Evolutionary conservation across 2,797 vertebrate species (phyloP).

Genomic region (Anguilla megastoma): DNA sequence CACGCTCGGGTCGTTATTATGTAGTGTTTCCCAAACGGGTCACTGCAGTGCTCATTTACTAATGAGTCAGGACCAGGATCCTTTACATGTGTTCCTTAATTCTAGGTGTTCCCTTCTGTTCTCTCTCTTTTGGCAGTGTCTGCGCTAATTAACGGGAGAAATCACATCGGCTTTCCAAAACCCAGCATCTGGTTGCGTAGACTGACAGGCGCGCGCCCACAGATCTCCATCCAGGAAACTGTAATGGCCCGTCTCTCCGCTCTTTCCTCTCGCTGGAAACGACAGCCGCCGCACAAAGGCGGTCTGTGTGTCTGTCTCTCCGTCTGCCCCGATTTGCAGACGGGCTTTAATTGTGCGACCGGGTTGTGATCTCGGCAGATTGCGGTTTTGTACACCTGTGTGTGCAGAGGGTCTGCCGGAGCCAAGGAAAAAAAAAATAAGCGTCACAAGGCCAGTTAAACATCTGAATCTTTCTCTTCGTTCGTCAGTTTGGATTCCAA

Average conservation of each 20-base stretch:
- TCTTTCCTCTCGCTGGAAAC: neutral
- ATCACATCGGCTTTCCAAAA: constrained; percentile 10
- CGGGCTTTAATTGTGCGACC: constrained; percentile 5
- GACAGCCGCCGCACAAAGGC: constrained; percentile 3
- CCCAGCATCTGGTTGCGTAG: constrained; percentile 31
- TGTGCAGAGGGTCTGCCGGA: neutral
- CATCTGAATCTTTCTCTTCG: neutral
- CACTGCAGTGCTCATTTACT: constrained; percentile 29
- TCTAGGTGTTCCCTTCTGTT: constrained; percentile 22
- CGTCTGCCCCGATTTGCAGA: constrained; percentile 7
- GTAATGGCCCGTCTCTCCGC: constrained; percentile 19
- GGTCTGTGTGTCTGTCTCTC: neutral
- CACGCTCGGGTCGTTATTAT: neutral
- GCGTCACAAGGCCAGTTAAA: neutral
- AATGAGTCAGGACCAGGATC: constrained; percentile 16
- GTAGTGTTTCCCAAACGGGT: neutral
- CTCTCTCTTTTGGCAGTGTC: constrained; percentile 24
- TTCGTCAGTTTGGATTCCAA: constrained; percentile 16
- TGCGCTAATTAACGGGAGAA: constrained; percentile 35
- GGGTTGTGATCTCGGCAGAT: constrained; percentile 4
- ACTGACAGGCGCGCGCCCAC: constrained; percentile 17
- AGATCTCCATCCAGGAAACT: constrained; percentile 31
- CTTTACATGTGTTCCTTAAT: constrained; percentile 22
- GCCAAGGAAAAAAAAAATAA: neutral
- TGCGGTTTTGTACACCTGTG: constrained; percentile 16